Conservation (phyloP, 2,113 vertebrate genomes). For the Platycercus adscitus region DNA sequence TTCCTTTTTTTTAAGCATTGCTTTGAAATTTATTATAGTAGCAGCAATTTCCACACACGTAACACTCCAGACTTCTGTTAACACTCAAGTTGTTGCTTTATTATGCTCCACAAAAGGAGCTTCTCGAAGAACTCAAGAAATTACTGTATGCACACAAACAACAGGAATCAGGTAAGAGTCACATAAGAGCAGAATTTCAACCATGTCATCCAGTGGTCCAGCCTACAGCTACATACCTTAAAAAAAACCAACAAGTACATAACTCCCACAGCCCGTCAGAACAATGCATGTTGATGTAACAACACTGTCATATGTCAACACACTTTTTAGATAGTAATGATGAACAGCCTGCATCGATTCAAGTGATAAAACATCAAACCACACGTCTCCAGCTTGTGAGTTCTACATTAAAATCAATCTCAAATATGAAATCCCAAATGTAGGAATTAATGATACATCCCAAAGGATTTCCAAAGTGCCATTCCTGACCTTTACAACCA, state of each 20-base stretch:
- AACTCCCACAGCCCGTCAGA: conserved; percentile 1
- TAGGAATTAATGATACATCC: neutral
- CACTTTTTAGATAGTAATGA: conserved; percentile 13
- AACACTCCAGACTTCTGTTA: neutral
- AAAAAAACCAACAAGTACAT: neutral
- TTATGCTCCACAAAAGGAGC: neutral
- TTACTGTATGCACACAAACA: neutral
- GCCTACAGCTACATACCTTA: neutral
- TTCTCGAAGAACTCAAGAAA: neutral
- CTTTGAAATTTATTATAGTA: conserved; percentile 35
- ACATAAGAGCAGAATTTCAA: neutral
- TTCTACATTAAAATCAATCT: conserved; percentile 20
- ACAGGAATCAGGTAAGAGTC: neutral
- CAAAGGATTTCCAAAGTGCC: neutral
- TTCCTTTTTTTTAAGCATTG: neutral
- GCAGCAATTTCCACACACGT: neutral
- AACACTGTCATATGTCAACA: neutral
- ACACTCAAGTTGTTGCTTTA: neutral
- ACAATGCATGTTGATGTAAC: conserved; percentile 23
- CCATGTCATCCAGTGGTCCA: neutral
- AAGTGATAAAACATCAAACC: neutral
- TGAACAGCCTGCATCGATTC: conserved; percentile 13
- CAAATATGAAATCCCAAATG: neutral
- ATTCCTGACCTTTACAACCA: neutral
- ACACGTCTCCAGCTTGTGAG: neutral